These are phyloP conservation scores for Seriola dumerili DNA, from an alignment of 2,113 vertebrate species.

Conservation along the genomic window DNA sequence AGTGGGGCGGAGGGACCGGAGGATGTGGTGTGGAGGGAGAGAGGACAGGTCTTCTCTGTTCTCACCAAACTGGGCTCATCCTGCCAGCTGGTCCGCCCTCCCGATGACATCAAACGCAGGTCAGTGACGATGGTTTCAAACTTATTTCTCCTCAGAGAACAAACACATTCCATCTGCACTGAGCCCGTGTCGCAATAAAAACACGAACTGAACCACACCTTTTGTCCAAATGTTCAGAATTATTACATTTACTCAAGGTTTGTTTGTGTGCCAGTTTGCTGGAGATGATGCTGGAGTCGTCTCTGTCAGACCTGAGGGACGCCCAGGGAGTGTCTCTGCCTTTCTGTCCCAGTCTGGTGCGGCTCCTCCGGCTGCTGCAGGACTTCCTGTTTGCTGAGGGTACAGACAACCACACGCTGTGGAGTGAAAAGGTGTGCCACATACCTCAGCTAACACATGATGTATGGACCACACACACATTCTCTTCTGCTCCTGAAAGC, in stretches of 20 bases:
- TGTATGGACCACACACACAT: not conserved
- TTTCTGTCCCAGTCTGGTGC: conserved; percentile 89
- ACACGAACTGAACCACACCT: conserved; percentile 14
- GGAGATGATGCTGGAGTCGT: conserved; percentile 99
- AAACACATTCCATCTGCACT: not conserved
- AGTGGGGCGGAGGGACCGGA: conserved; percentile 89
- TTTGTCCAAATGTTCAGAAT: not conserved
- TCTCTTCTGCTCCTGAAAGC: not conserved
- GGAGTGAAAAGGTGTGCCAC: conserved; percentile 95
- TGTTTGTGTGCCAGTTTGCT: conserved; percentile 86
- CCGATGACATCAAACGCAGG: conserved; percentile 97
- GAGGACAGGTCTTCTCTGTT: conserved; percentile 96
- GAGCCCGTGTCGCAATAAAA: not conserved
- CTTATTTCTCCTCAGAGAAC: not conserved
- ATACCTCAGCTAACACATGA: not conserved
- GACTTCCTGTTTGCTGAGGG: conserved; percentile 96
- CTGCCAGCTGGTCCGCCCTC: conserved; percentile 91
- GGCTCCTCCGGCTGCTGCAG: conserved; percentile 95
- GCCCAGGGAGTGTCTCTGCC: conserved; percentile 78
- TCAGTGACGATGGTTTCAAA: conserved; percentile 54
- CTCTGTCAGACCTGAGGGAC: conserved; percentile 91
- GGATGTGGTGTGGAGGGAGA: conserved; percentile 91
- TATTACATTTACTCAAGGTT: not conserved
- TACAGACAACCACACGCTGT: conserved; percentile 91
- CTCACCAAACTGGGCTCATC: conserved; percentile 96